phyloP scores from a whole-genome alignment of 2,113 vertebrate genomes.

The Carettochelys insculpta region DNA sequence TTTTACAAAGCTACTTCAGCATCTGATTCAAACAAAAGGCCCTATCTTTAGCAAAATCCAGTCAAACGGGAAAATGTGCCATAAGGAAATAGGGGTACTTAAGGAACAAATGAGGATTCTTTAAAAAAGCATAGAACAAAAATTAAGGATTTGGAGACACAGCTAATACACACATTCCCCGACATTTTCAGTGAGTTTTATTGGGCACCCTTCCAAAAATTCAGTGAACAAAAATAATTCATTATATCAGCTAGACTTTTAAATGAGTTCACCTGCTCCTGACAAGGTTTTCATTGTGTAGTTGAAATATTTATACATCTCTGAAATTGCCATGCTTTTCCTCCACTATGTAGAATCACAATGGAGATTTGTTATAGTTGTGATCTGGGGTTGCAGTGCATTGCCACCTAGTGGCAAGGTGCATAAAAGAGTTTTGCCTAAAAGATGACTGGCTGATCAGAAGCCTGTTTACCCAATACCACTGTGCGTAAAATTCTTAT shows the following conservation, averaged over 20 bases:
- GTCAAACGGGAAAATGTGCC: not conserved
- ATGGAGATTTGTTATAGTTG: not conserved
- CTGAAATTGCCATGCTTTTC: not conserved
- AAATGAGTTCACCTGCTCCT: not conserved
- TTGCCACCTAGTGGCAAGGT: not conserved
- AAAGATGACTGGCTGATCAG: not conserved
- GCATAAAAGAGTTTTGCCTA: fast-evolving
- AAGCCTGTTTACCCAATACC: not conserved
- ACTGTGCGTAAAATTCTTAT: not conserved
- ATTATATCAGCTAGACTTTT: not conserved
- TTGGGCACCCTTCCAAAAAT: not conserved
- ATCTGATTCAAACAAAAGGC: not conserved
- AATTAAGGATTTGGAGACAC: not conserved
- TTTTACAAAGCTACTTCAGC: too few relatives aligned
- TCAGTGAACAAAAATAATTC: fast-evolving
- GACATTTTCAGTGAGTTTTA: not conserved
- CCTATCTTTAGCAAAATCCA: not conserved
- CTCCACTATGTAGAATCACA: not conserved
- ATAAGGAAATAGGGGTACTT: not conserved
- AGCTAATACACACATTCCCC: not conserved
- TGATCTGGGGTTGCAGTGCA: not conserved
- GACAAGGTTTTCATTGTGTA: not conserved
- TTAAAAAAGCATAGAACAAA: not conserved
- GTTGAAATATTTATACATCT: not conserved
- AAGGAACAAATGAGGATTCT: not conserved